Base-by-base conservation (phyloP, 92 coral and sea anemone genomes). In the Parazoanthus atlanticus region DNA sequence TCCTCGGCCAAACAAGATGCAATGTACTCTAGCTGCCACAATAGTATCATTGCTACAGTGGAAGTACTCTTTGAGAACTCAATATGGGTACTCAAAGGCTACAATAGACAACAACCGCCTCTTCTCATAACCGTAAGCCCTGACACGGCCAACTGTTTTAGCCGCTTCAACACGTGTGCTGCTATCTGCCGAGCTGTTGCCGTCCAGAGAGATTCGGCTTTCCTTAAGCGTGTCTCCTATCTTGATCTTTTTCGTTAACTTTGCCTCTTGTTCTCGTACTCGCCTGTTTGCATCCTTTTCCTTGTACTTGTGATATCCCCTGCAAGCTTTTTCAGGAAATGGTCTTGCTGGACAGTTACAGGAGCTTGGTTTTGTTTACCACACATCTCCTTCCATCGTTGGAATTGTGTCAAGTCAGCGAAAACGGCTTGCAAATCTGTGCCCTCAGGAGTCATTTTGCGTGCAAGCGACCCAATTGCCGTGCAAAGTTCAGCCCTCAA, bases 1-100 rank as follows among this genome's bases (percentile, higher is more conserved):
- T 1, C 93, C 90, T 31, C 93, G 32, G 16, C 93, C 90, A 86
- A 90, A 81, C 81, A 90, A 73, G 61, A 86, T 86, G 4, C 86
- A 66, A 41, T 90, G 92, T 0, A 90, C 92, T 73, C 87, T 90
- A 19, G 92, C 92, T 2, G 90, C 90, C 11, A 86, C 69, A 78
- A 78, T 78, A 10, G 64, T 52, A 8, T 52, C 33, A 19, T 31
- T 29, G 67, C 82, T 21, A 34, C 89, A 86, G 3, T 40, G 21
- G 49, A 86, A 86, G 12, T 47, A 74, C 75, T 75, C 72, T 26
- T 74, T 30, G n/a, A 86, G 82, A 21, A 47, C 29, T 15, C 28
- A n/a, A 30, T 86, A 86, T 0, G 89, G 79, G 32, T 46, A 86
- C 6, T 86, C 89, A 30, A 21, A 54, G 33, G 89, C 89, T 16